These are phyloP conservation scores for Elgaria multicarinata DNA, from an alignment of 2,113 vertebrate genomes.

Conservation along the genomic window DNA sequence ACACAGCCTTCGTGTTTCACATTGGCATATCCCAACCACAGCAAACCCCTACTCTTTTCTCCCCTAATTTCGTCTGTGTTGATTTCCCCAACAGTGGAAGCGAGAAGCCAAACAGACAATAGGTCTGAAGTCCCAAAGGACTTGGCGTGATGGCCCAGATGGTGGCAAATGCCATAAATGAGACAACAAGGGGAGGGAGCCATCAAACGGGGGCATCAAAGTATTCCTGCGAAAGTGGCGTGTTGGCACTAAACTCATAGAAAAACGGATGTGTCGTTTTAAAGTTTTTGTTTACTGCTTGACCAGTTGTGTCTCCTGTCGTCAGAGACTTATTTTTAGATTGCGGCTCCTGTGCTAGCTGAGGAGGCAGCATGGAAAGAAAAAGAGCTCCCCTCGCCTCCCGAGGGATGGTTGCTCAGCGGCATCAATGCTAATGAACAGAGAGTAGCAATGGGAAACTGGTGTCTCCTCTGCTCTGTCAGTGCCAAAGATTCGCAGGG, in stretches of 20 bases:
- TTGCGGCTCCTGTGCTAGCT: conserved; percentile 47
- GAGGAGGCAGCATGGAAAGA: conserved; percentile 32
- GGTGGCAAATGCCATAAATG: not conserved
- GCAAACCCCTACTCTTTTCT: not conserved
- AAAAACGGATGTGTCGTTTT: not conserved
- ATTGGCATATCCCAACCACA: not conserved
- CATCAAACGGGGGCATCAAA: conserved; percentile 13
- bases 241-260: conserved; percentile 3
- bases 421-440: conserved; percentile 73
- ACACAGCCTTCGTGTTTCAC: not conserved
- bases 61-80: not conserved
- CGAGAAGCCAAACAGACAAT: conserved; percentile 44
- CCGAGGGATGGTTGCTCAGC: conserved; percentile 58
- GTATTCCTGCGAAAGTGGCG: not conserved
- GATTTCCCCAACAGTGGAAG: not conserved
- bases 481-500: conserved; percentile 64
- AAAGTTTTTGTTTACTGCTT: conserved; percentile 8
- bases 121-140: conserved; percentile 34
- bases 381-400: conserved; percentile 50
- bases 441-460: conserved; percentile 66
- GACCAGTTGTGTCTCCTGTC: conserved; percentile 4
- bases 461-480: conserved; percentile 67
- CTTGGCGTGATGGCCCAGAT: conserved; percentile 34
- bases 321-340: conserved; percentile 63
- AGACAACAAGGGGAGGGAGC: conserved; percentile 25